Evolutionary conservation across 2,113 vertebrate species (phyloP).

Genomic region (Scophthalmus maximus): DNA sequence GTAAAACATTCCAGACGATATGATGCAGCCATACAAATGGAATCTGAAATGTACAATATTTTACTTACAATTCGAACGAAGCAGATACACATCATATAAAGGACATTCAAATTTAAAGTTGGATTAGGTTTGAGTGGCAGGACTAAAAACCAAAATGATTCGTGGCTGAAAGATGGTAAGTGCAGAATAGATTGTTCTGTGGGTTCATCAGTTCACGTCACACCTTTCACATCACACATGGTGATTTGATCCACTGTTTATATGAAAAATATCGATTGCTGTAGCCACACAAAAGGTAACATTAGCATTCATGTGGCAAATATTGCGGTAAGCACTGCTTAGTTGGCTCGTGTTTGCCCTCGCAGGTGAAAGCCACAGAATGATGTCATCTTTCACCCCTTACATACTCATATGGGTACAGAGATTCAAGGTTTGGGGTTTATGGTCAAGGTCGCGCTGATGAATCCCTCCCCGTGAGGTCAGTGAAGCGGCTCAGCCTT

Average conservation of each 20-base stretch:
- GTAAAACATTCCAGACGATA: too few species aligned
- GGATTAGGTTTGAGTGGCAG: too few species aligned
- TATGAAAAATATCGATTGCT: background rate
- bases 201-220: background rate
- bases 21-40: background rate
- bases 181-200: background rate
- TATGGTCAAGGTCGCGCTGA: slow-evolving; percentile 32
- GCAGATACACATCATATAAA: too few species aligned
- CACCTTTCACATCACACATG: background rate
- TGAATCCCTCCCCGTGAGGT: slow-evolving; percentile 10
- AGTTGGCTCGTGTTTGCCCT: background rate
- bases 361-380: background rate
- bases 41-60: background rate
- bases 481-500: slow-evolving; percentile 25
- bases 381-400: background rate
- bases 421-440: slow-evolving; percentile 12
- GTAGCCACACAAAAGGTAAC: background rate
- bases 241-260: background rate
- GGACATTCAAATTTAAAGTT: too few species aligned
- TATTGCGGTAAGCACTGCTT: background rate
- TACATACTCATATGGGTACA: background rate
- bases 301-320: background rate
- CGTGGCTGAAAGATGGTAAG: background rate
- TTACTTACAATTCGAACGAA: too few species aligned
- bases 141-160: background rate